Evolutionary conservation across 2,113 vertebrate genomes (phyloP), one percentile per base, ranked within the genome.

Genomic region (Pteropus alecto): DNA sequence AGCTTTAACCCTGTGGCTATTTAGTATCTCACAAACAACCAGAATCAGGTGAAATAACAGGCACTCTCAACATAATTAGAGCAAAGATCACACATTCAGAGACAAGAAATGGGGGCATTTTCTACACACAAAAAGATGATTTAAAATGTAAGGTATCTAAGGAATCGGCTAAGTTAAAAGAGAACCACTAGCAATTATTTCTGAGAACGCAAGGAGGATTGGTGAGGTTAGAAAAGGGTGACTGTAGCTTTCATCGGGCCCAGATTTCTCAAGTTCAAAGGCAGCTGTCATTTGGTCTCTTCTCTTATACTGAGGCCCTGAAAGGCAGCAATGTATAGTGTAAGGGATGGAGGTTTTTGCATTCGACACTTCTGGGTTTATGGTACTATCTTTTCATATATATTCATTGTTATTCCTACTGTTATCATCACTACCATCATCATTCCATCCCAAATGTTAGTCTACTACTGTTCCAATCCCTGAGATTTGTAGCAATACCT

Each of bases 141-240:
- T 97, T 97, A 96, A 98, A 98, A 96, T 95, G 88, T 97, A 95
- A 96, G 94, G 88, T 96, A 96, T 95, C 93, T 83, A 94, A 97
- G 97, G 96, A 96, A 95, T 93, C 93, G 33, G 94, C 41, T 30
- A 89, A 97, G 96, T 97, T 98, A 96, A 97, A 97, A 98, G 94
- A 94, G 95, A 97, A 97, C 58, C 77, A 91, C 77, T 96, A 94
- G 97, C 96, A 98, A 97, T 97, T 97, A 98, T 97, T 97, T 98
- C 97, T 97, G 94, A 95, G 94, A 94, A 83, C 28, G 35, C 63
- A 77, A 93, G 85, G 86, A 97, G 74, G 91, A 94, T 60, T 70
- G 98, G 85, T 77, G 68, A 94, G 98, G 97, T 98, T 96, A 98
- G 82, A 48, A 93, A 97, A 94, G 96, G 97, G 97, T 96, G 94